Conservation (phyloP, 2,797 vertebrate species). For the Clarias laeviceps region DNA sequence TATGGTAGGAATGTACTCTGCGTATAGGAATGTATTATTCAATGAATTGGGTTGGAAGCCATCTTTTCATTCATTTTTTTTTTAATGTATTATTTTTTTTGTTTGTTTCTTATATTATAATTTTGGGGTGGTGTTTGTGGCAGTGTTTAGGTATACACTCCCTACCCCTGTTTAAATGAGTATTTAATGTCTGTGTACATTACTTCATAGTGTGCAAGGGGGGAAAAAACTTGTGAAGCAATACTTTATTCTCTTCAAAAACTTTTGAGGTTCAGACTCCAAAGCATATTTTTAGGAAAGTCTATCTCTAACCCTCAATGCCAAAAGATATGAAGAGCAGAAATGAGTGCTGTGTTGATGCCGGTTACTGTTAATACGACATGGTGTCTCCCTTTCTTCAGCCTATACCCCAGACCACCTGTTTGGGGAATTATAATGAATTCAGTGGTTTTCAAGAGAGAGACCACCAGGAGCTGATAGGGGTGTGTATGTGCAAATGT, state of each 20-base stretch:
- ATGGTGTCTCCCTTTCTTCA: slow-evolving; percentile 49
- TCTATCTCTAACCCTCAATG: slow-evolving; percentile 68
- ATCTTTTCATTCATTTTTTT: slow-evolving; percentile 61
- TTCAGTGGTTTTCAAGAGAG: slow-evolving; percentile 63
- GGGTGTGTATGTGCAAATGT: slow-evolving; percentile 36
- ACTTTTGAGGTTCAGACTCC: slow-evolving; percentile 76
- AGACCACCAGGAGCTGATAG: slow-evolving; percentile 66
- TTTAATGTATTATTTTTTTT: slow-evolving; percentile 65
- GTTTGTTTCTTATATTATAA: slow-evolving; percentile 58
- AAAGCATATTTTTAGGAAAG: slow-evolving; percentile 73
- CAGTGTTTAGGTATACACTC: slow-evolving; percentile 55
- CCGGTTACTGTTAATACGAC: slow-evolving; percentile 58
- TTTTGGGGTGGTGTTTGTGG: slow-evolving; percentile 63
- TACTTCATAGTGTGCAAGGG: slow-evolving; percentile 60
- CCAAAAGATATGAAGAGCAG: slow-evolving; percentile 77
- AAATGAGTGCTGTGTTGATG: slow-evolving; percentile 64
- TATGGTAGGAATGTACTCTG: slow-evolving; percentile 94
- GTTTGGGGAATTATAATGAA: slow-evolving; percentile 64
- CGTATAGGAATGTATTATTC: slow-evolving; percentile 88
- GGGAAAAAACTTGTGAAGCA: slow-evolving; percentile 73
- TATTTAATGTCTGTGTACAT: slow-evolving; percentile 54
- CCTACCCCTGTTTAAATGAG: slow-evolving; percentile 57
- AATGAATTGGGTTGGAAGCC: slow-evolving; percentile 82
- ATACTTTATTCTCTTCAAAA: slow-evolving; percentile 68
- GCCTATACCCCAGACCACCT: slow-evolving; percentile 46